Evolutionary conservation across 2,888 invertebrate genomes (phyloP).

Genomic region (Macaria liturata): DNA sequence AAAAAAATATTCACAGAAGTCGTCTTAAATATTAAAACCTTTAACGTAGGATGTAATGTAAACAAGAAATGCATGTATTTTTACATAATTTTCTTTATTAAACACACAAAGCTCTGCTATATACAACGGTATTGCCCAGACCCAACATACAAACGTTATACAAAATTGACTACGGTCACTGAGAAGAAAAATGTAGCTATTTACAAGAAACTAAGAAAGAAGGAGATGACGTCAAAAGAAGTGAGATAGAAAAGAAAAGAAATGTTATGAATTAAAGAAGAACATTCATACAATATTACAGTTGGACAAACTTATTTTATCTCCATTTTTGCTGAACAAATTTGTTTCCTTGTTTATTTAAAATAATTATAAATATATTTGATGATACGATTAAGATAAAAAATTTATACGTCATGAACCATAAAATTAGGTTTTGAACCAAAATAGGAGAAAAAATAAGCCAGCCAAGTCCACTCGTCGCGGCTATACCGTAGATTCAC

Average conservation of each 20-base stretch:
- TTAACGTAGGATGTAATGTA: too few species aligned
- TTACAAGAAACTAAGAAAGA: constrained; percentile 15
- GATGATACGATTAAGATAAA: too few species aligned
- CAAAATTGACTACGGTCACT: too few species aligned
- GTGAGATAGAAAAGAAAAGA: background rate
- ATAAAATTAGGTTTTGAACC: too few species aligned
- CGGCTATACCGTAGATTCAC: constrained; percentile 21
- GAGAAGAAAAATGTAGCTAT: constrained; percentile 5
- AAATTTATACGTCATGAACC: too few species aligned
- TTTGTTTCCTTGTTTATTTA: too few species aligned
- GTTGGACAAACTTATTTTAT: background rate
- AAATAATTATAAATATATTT: too few species aligned
- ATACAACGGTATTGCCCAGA: constrained; percentile 36
- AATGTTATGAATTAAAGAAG: background rate
- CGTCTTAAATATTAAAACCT: too few species aligned
- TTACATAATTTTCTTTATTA: constrained; percentile 20
- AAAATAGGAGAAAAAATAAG: constrained; percentile 3
- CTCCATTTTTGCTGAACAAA: background rate
- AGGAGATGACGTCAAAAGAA: background rate
- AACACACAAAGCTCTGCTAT: constrained; percentile 33
- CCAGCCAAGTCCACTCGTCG: constrained; percentile 3
- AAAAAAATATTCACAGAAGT: too few species aligned
- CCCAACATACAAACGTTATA: constrained; percentile 16
- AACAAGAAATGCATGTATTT: background rate
- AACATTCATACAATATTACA: constrained; percentile 2